Evolutionary conservation across 2,113 vertebrate species (phyloP).

Genomic region (Osmerus eperlanus): DNA sequence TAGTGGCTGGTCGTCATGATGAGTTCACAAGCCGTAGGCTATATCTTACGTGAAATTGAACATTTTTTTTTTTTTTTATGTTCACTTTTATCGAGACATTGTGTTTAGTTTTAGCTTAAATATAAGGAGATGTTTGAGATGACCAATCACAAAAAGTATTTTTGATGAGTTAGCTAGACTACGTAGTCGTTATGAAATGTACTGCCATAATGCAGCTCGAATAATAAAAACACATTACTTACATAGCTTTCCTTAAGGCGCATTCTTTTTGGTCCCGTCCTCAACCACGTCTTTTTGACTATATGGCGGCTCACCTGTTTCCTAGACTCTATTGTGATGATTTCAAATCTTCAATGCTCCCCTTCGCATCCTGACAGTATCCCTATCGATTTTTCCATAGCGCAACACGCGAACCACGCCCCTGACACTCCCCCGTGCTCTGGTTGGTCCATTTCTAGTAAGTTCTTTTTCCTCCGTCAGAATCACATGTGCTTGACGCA

Average conservation of each 20-base stretch:
- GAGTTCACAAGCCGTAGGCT: no score
- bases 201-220: slow-evolving; percentile 2
- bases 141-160: not conserved
- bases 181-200: slow-evolving; percentile 43
- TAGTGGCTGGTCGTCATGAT: no score
- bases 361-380: slow-evolving; percentile 53
- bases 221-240: slow-evolving; percentile 51
- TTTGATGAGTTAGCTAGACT: not conserved
- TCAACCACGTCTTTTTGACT: slow-evolving; percentile 18
- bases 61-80: no score
- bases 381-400: slow-evolving; percentile 73
- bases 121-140: not conserved
- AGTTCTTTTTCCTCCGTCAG: slow-evolving; percentile 53
- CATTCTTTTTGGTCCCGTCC: not conserved
- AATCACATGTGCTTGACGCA: slow-evolving; percentile 79
- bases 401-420: slow-evolving; percentile 62
- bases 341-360: slow-evolving; percentile 42
- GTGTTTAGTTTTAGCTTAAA: not conserved
- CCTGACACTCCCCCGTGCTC: slow-evolving; percentile 69
- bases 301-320: slow-evolving; percentile 21
- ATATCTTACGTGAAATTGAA: no score
- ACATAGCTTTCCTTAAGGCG: slow-evolving; percentile 42
- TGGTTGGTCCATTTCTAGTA: slow-evolving; percentile 57
- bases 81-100: no score
- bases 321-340: slow-evolving; percentile 32